These are phyloP conservation scores for Sebastes oblongus DNA, from an alignment of 2,797 vertebrate species.

Conservation along the genomic window DNA sequence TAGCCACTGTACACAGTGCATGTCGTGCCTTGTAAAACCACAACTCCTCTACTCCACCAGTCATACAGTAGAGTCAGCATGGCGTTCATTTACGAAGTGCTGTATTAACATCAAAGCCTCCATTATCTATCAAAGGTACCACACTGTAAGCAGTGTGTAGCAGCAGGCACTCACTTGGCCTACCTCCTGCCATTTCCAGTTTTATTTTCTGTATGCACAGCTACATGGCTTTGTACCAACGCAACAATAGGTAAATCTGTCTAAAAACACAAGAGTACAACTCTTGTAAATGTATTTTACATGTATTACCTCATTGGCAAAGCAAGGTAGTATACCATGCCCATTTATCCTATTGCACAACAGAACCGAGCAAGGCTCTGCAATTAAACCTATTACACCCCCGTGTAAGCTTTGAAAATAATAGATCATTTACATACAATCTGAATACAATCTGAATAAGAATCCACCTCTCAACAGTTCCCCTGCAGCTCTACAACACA, in stretches of 20 bases:
- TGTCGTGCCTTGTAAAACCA: neutral
- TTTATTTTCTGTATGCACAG: neutral
- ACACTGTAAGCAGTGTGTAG: neutral
- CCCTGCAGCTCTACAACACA: neutral
- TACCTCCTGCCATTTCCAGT: neutral
- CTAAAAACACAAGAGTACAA: neutral
- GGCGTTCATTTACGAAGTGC: neutral
- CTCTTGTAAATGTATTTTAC: neutral
- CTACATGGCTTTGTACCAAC: neutral
- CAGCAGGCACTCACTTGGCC: neutral
- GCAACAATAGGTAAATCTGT: neutral
- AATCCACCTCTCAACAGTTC: neutral
- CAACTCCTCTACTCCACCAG: neutral
- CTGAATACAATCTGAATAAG: neutral
- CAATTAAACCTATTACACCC: neutral
- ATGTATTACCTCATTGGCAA: neutral
- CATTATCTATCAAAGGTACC: neutral
- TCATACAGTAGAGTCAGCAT: neutral
- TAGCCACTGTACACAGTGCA: neutral
- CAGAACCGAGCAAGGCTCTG: neutral
- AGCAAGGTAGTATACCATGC: neutral
- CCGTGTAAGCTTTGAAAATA: neutral
- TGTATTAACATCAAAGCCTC: conserved; percentile 4
- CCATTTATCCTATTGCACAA: neutral
- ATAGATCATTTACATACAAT: neutral